phyloP scores from a whole-genome alignment of 2,888 invertebrate species.

The Oligia strigilis region DNA sequence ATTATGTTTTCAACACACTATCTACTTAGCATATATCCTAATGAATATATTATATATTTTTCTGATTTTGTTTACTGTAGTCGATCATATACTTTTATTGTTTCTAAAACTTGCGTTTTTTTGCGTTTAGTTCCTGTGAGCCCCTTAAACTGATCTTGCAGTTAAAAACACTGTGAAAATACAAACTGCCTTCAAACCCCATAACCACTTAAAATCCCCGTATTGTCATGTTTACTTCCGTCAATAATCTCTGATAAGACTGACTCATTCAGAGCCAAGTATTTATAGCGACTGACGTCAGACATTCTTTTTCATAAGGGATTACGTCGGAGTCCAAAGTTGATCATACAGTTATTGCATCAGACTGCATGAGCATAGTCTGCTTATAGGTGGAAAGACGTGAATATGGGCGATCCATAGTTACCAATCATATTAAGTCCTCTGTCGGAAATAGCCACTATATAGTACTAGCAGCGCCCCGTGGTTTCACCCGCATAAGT shows the following conservation, averaged over 20 bases:
- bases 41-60: no score
- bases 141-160: not conserved
- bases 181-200: not conserved
- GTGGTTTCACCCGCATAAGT: no score
- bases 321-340: slow-evolving; percentile 8
- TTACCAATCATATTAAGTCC: no score
- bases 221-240: slow-evolving; percentile 19
- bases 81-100: no score
- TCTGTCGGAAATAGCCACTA: no score
- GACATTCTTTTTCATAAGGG: slow-evolving; percentile 6
- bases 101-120: no score
- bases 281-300: slow-evolving; percentile 26
- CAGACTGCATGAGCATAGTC: not conserved
- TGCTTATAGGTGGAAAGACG: not conserved
- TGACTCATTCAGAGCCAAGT: slow-evolving; percentile 29
- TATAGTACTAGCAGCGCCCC: no score
- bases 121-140: no score
- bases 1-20: no score
- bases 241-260: slow-evolving; percentile 8
- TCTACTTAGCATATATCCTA: no score
- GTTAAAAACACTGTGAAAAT: not conserved
- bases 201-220: not conserved
- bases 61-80: no score
- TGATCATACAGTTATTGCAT: not conserved
- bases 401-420: no score